Evolutionary conservation across 2,888 invertebrate genomes (phyloP).

Genomic region (Amphiduros pacificus): DNA sequence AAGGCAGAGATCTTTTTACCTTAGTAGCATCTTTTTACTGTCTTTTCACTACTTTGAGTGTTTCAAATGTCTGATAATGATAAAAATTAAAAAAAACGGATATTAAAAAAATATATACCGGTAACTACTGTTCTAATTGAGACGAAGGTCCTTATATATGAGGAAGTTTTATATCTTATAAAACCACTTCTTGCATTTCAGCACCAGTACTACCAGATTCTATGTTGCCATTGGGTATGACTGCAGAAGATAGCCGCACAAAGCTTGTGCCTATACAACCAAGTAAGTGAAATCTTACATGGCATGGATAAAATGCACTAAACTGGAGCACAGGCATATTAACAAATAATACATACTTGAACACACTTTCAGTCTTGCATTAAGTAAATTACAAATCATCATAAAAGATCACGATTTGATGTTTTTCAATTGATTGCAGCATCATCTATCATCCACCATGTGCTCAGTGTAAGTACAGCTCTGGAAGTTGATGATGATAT

Average conservation of each 20-base stretch:
- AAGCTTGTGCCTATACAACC: constrained; percentile 83
- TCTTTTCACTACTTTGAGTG: no score
- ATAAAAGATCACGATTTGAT: no score
- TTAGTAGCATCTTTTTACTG: no score
- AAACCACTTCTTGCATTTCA: constrained; percentile 27
- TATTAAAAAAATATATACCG: not conserved
- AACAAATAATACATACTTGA: no score
- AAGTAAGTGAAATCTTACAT: constrained; percentile 59
- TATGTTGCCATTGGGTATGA: constrained; percentile 96
- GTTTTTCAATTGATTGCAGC: no score
- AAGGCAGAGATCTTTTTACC: no score
- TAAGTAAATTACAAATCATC: no score
- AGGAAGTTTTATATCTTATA: not conserved
- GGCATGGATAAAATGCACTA: no score
- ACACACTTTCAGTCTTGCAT: no score
- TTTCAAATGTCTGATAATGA: no score
- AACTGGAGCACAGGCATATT: no score
- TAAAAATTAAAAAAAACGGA: not conserved
- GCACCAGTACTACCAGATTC: constrained; percentile 91
- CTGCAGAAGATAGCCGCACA: constrained; percentile 81
- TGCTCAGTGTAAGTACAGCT: constrained; percentile 87
- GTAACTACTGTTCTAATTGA: not conserved
- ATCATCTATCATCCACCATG: constrained; percentile 83
- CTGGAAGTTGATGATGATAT: constrained; percentile 77
- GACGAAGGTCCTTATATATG: not conserved